These are phyloP conservation scores for Trissolcus basalis DNA, from an alignment of 1,140 invertebrate species.

Conservation along the genomic window DNA sequence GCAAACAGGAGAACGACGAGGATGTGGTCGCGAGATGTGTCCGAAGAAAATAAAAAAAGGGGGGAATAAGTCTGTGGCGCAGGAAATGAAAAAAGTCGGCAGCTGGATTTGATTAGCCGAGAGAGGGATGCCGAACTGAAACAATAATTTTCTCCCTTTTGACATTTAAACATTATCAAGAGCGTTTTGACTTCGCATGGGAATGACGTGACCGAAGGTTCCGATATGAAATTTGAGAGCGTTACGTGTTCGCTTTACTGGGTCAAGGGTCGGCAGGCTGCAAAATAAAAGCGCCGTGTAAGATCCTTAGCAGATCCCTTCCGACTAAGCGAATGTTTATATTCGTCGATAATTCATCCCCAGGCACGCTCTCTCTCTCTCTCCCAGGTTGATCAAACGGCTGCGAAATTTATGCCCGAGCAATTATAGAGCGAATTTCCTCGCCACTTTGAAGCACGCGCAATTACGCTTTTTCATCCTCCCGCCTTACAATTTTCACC, in stretches of 20 bases:
- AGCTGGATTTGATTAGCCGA: conserved; percentile 43
- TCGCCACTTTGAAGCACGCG: conserved; percentile 9
- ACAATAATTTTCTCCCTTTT: conserved; percentile 9
- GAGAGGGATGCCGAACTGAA: conserved; percentile 18
- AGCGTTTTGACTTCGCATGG: conserved; percentile 20
- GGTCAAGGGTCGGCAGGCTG: conserved; percentile 63
- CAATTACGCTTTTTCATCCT: conserved; percentile 6
- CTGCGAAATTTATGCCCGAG: conserved; percentile 24
- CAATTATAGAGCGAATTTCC: conserved; percentile 29
- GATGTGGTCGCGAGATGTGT: conserved; percentile 39
- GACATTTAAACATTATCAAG: background rate
- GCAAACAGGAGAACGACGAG: conserved; percentile 26
- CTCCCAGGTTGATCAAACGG: background rate
- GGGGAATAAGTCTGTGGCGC: conserved; percentile 17
- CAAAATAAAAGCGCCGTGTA: conserved; percentile 46
- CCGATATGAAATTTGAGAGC: conserved; percentile 45
- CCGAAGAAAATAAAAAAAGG: conserved; percentile 24
- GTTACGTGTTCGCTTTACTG: conserved; percentile 41
- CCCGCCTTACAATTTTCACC: conserved; percentile 2
- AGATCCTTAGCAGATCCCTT: conserved; percentile 14
- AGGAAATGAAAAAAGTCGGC: conserved; percentile 53
- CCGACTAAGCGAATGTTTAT: too few relatives aligned
- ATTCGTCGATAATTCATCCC: conserved; percentile 9
- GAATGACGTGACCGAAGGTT: conserved; percentile 52
- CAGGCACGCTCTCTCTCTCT: too few relatives aligned